Percentiles rank a stretch among this genome's conserved stretches.
Evolutionary conservation across 2,888 invertebrate genomes (phyloP).

Genomic region (Dermolepida albohirtum): DNA sequence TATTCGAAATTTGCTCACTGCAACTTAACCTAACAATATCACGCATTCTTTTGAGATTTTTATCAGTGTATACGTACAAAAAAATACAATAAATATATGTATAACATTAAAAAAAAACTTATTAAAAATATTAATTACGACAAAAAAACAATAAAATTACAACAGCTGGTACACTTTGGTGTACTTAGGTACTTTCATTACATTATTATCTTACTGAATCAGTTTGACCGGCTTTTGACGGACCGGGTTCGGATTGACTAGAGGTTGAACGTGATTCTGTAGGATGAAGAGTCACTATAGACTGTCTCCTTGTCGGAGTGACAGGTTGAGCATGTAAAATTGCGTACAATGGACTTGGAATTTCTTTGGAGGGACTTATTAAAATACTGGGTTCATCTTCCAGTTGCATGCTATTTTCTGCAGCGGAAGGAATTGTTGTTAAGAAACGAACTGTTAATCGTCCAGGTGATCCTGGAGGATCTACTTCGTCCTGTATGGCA

Average conservation of each 20-base stretch:
- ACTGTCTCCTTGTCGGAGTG: conserved; percentile 58
- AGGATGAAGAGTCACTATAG: conserved; percentile 64
- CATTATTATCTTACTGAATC: conserved; percentile 54
- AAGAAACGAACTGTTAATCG: conserved; percentile 70
- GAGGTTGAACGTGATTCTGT: conserved; percentile 54
- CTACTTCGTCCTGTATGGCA: conserved; percentile 80
- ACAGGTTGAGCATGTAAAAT: conserved; percentile 59
- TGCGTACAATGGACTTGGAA: conserved; percentile 62
- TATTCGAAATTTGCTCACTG: conserved; percentile 21
- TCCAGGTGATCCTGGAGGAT: conserved; percentile 73
- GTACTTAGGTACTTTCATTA: conserved; percentile 40
- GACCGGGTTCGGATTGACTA: conserved; percentile 55
- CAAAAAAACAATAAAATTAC: conserved; percentile 50
- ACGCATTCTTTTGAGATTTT: conserved; percentile 46
- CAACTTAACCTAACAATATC: conserved; percentile 46
- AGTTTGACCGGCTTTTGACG: conserved; percentile 48
- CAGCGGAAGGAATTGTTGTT: conserved; percentile 80
- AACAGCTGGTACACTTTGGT: conserved; percentile 48
- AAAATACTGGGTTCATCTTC: conserved; percentile 70
- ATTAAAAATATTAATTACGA: conserved; percentile 8
- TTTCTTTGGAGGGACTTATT: conserved; percentile 60
- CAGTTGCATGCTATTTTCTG: conserved; percentile 77
- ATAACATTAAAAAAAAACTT: conserved; percentile 50
- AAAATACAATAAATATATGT: conserved; percentile 53
- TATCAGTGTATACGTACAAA: conserved; percentile 49